Evolutionary conservation across 2,113 vertebrate genomes (phyloP), one percentile per base, ranked within the genome.

Genomic region (Mirza zaza): DNA sequence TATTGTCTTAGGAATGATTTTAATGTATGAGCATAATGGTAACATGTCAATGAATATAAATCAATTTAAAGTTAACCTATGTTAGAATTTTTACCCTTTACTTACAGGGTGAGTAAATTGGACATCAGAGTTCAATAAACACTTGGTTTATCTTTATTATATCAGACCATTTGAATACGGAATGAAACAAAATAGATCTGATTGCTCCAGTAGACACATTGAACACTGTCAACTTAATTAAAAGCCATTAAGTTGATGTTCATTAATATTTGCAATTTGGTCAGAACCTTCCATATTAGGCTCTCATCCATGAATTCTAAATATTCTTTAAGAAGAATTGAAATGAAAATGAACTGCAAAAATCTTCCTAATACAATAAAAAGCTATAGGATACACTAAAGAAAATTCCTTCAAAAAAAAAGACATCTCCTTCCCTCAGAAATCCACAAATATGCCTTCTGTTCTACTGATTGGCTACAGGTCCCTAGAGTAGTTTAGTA

Each of bases 171-270:
- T 91, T 90, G 45, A 27, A 76, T 80, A 88, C 3, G 77, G 21
- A 79, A 50, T 61, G 23, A 87, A 93, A 48, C 77, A 87, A 91
- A 90, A 82, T 87, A 91, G 39, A 90, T 42, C 57, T 79, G 45
- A 75, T 90, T 80, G 57, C 32, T 48, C 13, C 3, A 80, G 20
- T 65, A 79, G 71, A 86, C 50, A 84, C 18, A 91, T 5, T n/a
- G 23, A 84, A 48, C 13, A 68, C 34, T 82, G 13, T 70, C 71
- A 89, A 25, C 52, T 27, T 87, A 86, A 91, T 32, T 61, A 71
- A 71, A 67, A 42, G 23, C 90, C 50, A 25, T 82, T 89, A 76
- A 59, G 20, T 80, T 45, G 50, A 83, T 76, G 50, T 65, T 93
- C 25, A 83, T 50, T 86, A 90, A 81, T 77, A 70, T n/a, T 93